phyloP scores from a whole-genome alignment of 1,140 invertebrate genomes.

The Carposina sasakii region DNA sequence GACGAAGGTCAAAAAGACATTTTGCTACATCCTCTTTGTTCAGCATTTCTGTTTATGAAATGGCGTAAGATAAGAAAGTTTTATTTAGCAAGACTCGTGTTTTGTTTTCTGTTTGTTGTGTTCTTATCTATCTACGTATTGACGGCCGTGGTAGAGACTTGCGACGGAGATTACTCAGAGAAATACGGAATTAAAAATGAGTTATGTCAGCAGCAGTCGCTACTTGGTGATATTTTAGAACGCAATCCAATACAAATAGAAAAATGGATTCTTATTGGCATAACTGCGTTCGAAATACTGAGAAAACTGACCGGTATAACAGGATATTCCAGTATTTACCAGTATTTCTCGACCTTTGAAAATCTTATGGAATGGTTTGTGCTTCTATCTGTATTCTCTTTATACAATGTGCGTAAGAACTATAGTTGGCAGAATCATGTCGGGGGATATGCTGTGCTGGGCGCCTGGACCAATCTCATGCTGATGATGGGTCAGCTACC shows the following conservation, averaged over 20 bases:
- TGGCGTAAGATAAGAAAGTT: conserved; percentile 80
- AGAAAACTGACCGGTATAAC: conserved; percentile 74
- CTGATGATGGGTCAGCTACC: conserved; percentile 78
- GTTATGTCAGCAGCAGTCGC: conserved; percentile 68
- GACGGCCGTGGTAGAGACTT: conserved; percentile 70
- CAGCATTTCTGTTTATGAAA: conserved; percentile 76
- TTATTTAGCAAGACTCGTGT: conserved; percentile 75
- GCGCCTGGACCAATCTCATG: conserved; percentile 79
- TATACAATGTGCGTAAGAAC: conserved; percentile 60
- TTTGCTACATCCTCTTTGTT: conserved; percentile 76
- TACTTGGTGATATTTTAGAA: conserved; percentile 67
- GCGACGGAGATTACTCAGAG: conserved; percentile 49
- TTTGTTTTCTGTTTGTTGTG: conserved; percentile 75
- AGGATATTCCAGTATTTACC: conserved; percentile 73
- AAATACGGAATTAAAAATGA: conserved; percentile 63
- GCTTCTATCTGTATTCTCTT: conserved; percentile 73
- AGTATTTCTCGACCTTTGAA: conserved; percentile 76
- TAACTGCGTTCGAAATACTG: conserved; percentile 74
- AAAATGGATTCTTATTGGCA: conserved; percentile 70
- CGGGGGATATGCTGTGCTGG: conserved; percentile 76
- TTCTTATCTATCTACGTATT: conserved; percentile 75
- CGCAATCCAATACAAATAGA: conserved; percentile 73
- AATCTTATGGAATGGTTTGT: conserved; percentile 76
- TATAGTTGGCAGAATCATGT: conserved; percentile 77
- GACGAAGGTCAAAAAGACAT: conserved; percentile 76